Evolutionary conservation across 2,888 invertebrate species (phyloP), one percentile per base, ranked within the genome.

Genomic region (Polydrusus tereticollis): DNA sequence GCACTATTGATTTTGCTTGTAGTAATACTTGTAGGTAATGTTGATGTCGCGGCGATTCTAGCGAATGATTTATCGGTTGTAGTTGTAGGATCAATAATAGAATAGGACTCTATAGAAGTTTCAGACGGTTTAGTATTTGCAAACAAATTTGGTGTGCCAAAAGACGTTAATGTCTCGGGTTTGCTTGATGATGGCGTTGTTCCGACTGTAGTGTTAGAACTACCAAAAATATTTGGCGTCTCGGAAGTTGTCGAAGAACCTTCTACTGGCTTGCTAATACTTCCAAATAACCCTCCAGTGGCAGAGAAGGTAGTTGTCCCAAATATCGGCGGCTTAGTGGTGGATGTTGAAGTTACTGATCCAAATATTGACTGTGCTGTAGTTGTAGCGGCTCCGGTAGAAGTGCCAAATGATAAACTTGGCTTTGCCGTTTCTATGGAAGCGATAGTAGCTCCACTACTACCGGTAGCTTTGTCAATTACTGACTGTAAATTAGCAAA

Each of bases 381-480:
- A 50, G 70, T 65, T 18, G 68, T 57, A 57, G 68, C 29, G 26
- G 20, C 50, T 29, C 55, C 66, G 20, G 36, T 64, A 12, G 55
- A 23, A 7, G 29, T 23, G 4, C 58, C 23, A 12, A 57, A 26
- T 21, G 70, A 67, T 29, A 66, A 50, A 5, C 59, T 16, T 20
- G 65, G 20, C 21, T 20, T 62, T 1, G 67, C 41, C 45, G 52
- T 36, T n/a, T 21, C 58, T 10, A 6, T 12, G 0, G 73, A 41
- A 55, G 38, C 14, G n/a, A 60, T 68, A 29, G 36, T 63, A 57
- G 60, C 59, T 60, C 66, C 21, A 55, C 57, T 63, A 60, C 68
- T 38, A 58, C 59, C 62, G 52, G 72, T 60, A 20, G 69, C 55
- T 26, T 69, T 69, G 41, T 62, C 62, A 55, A 69, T 69, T 14